A percentile compares a stretch with the other conserved stretches of the same genome.
Evolutionary conservation across 2,888 invertebrate genomes (phyloP).

Genomic region (Mayetiola destructor): DNA sequence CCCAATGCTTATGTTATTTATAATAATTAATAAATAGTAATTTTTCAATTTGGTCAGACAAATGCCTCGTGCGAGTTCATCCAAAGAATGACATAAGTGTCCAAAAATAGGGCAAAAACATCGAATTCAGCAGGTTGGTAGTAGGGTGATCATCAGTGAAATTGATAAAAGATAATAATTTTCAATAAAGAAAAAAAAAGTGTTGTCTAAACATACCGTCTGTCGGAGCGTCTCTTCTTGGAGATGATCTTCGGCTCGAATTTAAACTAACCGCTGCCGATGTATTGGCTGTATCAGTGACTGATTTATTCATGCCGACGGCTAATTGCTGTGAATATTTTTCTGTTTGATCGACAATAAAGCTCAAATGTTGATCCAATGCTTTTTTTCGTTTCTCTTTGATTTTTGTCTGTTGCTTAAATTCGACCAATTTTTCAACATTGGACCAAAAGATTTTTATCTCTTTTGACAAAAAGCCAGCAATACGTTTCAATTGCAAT

Average conservation of each 20-base stretch:
- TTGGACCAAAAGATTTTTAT: slow-evolving; percentile 90
- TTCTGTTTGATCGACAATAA: slow-evolving; percentile 96
- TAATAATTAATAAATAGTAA: slow-evolving; percentile 3
- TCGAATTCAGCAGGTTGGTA: slow-evolving; percentile 1
- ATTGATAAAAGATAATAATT: slow-evolving; percentile 4
- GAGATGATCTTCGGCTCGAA: slow-evolving; percentile 38
- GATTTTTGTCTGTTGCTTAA: slow-evolving; percentile 78
- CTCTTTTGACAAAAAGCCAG: slow-evolving; percentile 83
- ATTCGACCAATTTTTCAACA: slow-evolving; percentile 92
- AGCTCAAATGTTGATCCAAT: slow-evolving; percentile 89
- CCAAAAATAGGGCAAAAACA: background rate
- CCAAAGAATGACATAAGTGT: background rate
- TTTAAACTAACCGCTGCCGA: slow-evolving; percentile 34
- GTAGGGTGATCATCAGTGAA: slow-evolving; percentile 1
- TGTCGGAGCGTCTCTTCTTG: slow-evolving; percentile 33
- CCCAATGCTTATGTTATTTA: background rate
- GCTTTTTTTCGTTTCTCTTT: slow-evolving; percentile 92
- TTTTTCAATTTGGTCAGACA: background rate
- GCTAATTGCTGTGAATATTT: slow-evolving; percentile 86
- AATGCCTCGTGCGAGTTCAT: slow-evolving; percentile 14
- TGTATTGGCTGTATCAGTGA: slow-evolving; percentile 22
- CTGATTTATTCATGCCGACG: slow-evolving; percentile 61
- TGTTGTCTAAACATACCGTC: slow-evolving; percentile 35
- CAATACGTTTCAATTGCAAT: slow-evolving; percentile 67
- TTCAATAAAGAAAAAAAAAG: slow-evolving; percentile 15